Base-by-base conservation (phyloP, 2,797 vertebrate genomes). In the Notoglanidium macrostoma region DNA sequence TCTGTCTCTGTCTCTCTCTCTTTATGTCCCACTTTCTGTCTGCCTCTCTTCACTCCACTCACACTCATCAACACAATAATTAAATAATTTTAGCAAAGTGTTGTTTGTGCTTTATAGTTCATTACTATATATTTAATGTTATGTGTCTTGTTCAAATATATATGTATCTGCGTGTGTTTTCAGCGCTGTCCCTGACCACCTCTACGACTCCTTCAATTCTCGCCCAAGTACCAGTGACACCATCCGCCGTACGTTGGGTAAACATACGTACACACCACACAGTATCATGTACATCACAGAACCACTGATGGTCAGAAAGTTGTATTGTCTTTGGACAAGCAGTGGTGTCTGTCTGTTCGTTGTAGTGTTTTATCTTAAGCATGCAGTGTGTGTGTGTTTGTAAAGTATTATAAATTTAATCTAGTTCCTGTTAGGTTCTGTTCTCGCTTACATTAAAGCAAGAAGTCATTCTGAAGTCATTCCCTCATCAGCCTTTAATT, bases 191-290 rank as follows among this genome's bases (percentile, higher is more conserved):
- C 92, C 93, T 0, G 83, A 91, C 51, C 89, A 85, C 23, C 6
- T 0, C 46, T 93, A 93, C 2, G 92, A 94, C 67, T 86, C 54
- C 6, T 92, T 80, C 1, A 93, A 90, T 74, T 91, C 90, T 84
- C 91, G 90, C 55, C 93, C 95, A 32, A 94, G 94, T 88, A 91
- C 94, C 9, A 90, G 94, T 0, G 95, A 95, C 76, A 93, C 95
- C 87, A 88, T 93, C 0, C n/a, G 85, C 35, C 95, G 95, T 54
- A 92, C 94, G 46, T 89, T 95, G 1, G 49, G 97, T 98, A 95
- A 90, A 96, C 87, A 54, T 1, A 85, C 49, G 54, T 32, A 54
- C 14, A 44, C 61, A 70, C 51, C 29, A 63, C 59, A 15, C 12
- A 55, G 1, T n/a, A 29, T 55, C 4, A 70, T 9, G 23, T 55